Percentiles rank a stretch among this genome's conserved stretches.
phyloP scores from a whole-genome alignment of 2,888 invertebrate genomes.

The Xestia xanthographa region DNA sequence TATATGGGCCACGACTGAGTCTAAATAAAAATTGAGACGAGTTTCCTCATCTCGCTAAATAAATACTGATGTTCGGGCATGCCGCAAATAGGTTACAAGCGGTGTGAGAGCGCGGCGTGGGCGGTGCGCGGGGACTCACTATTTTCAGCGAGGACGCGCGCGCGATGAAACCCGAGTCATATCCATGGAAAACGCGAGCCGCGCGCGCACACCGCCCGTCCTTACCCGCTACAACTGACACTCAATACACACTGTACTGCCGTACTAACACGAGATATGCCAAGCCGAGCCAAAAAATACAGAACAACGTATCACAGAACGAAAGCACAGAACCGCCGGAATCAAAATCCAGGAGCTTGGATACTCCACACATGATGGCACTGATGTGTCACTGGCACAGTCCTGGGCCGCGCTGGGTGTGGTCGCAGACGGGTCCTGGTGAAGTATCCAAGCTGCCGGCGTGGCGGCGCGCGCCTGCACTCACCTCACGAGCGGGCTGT shows the following conservation, averaged over 20 bases:
- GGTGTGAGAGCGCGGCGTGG: constrained; percentile 71
- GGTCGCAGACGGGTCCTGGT: constrained; percentile 61
- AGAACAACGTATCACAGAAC: constrained; percentile 71
- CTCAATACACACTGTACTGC: constrained; percentile 61
- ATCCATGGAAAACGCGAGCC: constrained; percentile 72
- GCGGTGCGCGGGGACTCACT: constrained; percentile 78
- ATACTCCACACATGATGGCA: constrained; percentile 79
- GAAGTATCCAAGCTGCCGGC: constrained; percentile 82
- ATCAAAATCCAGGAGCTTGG: constrained; percentile 78
- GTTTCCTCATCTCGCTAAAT: constrained; percentile 89
- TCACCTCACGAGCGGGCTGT: constrained; percentile 90
- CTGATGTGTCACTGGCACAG: constrained; percentile 59
- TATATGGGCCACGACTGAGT: constrained; percentile 85
- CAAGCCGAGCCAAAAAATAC: constrained; percentile 61
- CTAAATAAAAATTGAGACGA: constrained; percentile 86
- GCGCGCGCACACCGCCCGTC: constrained; percentile 66
- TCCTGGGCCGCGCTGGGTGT: constrained; percentile 57
- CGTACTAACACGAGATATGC: constrained; percentile 60
- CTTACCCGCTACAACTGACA: constrained; percentile 61
- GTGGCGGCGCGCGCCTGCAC: constrained; percentile 71
- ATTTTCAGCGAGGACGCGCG: constrained; percentile 89
- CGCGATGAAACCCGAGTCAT: constrained; percentile 88
- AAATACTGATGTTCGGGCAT: constrained; percentile 86
- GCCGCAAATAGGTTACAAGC: constrained; percentile 89
- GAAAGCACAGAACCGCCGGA: constrained; percentile 73